Evolutionary conservation across 2,113 vertebrate genomes (phyloP).

Genomic region (Pteronura brasiliensis): DNA sequence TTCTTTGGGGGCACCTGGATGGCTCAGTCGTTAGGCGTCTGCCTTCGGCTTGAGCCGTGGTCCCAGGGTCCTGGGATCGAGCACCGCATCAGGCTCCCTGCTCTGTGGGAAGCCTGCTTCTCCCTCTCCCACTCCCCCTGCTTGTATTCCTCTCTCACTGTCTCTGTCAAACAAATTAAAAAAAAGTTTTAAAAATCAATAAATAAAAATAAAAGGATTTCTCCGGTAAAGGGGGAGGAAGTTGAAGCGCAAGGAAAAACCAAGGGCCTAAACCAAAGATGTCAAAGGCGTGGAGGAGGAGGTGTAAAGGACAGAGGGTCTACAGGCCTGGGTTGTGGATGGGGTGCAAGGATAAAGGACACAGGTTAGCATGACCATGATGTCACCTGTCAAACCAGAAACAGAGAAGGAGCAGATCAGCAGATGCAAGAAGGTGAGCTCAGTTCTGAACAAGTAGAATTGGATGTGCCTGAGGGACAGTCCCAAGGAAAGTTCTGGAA

Average conservation of each 20-base stretch:
- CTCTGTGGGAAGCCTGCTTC: too few species aligned
- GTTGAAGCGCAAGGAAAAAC: neutral
- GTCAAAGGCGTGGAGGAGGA: neutral
- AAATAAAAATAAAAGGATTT: neutral
- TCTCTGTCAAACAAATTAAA: too few species aligned
- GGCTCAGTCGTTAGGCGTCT: too few species aligned
- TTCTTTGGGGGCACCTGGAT: neutral
- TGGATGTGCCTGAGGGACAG: neutral
- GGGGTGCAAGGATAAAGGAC: neutral
- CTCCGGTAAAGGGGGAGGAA: neutral
- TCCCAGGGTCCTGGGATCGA: too few species aligned
- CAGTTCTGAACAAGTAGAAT: neutral
- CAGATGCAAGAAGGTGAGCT: neutral
- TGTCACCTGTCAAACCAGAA: neutral
- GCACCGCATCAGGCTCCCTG: too few species aligned
- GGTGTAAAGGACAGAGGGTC: neutral
- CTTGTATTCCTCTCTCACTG: too few species aligned
- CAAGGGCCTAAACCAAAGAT: neutral
- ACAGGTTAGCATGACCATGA: neutral
- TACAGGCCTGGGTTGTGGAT: neutral
- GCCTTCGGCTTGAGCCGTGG: too few species aligned
- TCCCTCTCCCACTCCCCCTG: too few species aligned
- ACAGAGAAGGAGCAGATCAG: neutral
- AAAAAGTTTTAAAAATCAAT: too few species aligned
- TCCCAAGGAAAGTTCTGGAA: slow-evolving; percentile 6